These are phyloP conservation scores for Spheniscus humboldti DNA, from an alignment of 2,797 vertebrate species.

Conservation along the genomic window DNA sequence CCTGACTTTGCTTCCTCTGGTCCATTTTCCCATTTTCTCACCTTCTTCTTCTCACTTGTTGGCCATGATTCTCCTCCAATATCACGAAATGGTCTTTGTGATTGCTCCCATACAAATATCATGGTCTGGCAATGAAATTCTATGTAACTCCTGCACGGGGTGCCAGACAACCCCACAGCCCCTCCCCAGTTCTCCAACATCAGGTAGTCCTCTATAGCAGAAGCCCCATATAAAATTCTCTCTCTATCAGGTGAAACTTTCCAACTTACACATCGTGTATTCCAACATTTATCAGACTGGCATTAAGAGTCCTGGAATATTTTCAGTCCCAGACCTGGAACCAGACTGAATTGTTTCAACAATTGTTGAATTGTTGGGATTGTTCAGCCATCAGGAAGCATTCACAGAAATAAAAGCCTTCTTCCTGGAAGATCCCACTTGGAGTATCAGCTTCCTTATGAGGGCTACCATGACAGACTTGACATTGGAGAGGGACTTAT, in stretches of 20 bases:
- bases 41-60: not conserved
- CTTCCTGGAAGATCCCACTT: not conserved
- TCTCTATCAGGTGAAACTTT: not conserved
- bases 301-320: not conserved
- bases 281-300: not conserved
- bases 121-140: not conserved
- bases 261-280: not conserved
- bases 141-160: accelerated
- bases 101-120: not conserved
- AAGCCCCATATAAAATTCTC: not conserved
- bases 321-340: not conserved
- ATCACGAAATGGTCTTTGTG: not conserved
- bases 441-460: not conserved
- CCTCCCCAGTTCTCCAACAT: not conserved
- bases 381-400: not conserved
- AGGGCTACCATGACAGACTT: not conserved
- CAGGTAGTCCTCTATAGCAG: not conserved
- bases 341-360: not conserved
- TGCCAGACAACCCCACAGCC: not conserved
- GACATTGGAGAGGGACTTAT: not conserved
- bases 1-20: not conserved
- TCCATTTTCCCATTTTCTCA: not conserved
- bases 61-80: not conserved
- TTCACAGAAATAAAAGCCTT: not conserved
- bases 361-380: not conserved